Conservation (phyloP, 2,113 vertebrate species). For the Myotis lucifugus region DNA sequence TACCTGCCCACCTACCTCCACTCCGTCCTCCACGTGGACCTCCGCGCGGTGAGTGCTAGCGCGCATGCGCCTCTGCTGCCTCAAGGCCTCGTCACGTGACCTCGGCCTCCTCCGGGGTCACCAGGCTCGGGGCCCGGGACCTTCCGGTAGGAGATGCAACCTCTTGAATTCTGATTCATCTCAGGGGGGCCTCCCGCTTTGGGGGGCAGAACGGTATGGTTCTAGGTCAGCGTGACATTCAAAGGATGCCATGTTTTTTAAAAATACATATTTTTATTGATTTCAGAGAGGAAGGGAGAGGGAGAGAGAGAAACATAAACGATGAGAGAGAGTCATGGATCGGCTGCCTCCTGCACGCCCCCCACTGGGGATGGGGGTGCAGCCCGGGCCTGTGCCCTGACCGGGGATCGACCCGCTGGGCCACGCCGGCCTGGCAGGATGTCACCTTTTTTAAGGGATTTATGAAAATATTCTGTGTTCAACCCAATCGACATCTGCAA, state of each 20-base stretch:
- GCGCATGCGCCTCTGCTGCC: neutral
- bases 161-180: neutral
- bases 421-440: no score
- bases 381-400: no score
- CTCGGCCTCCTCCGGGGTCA: neutral
- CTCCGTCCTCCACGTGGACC: constrained; percentile 86
- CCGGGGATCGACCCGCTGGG: no score
- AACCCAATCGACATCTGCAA: neutral
- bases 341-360: no score
- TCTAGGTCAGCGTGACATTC: neutral
- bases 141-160: neutral
- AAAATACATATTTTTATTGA: no score
- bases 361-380: no score
- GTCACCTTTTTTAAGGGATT: neutral
- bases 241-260: neutral
- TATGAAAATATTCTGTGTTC: neutral
- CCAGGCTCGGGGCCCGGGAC: neutral
- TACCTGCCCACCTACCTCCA: constrained; percentile 89
- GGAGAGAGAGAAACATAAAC: no score
- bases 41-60: constrained; percentile 82
- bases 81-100: neutral
- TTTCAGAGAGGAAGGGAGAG: no score
- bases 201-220: neutral
- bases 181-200: neutral
- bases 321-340: no score